Base-by-base conservation (phyloP, 23 tunicate genomes). In the Styela clava region DNA sequence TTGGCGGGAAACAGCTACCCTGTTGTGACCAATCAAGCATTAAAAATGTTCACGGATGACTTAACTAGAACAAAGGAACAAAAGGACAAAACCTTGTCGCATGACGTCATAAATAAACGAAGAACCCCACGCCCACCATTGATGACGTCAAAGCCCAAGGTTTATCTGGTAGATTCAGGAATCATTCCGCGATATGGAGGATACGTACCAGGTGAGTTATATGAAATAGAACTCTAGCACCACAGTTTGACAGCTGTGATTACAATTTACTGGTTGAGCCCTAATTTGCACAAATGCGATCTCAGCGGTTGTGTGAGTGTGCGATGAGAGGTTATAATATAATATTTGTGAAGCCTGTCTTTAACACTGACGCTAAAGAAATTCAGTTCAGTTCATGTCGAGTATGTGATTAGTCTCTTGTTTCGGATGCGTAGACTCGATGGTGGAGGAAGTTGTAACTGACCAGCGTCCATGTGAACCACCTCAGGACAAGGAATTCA, bases 171-270 rank as follows among this genome's bases (percentile, higher is more conserved):
- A 3, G 88, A 92, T 21, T 68, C 88, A 0, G 97, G 97, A 34
- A 68, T 87, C 0, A 83, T 92, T 24, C 97, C 97, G 35, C 83
- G 87, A 79, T 92, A 92, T 69, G 85, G 92, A 0, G 97, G 97
- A 36, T 83, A 92, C 44, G 91, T 92, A 34, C 97, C 97, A 83
- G 97, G 97, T 92, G 63, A 37, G 31, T 23, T 71, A 24, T 22
- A 23, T n/a, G n/a, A n/a, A n/a, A n/a, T n/a, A n/a, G n/a, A n/a
- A 20, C 63, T 20, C 18, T 18, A 56, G 18, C 20, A 56, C 63
- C 63, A 18, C 63, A 56, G 19, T 56, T 56, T 56, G 63, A n/a
- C n/a, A n/a, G n/a, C n/a, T n/a, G n/a, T n/a, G n/a, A n/a, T n/a
- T n/a, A n/a, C n/a, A n/a, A n/a, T n/a, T n/a, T n/a, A n/a, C n/a